Evolutionary conservation across 2,113 vertebrate genomes (phyloP).

Genomic region (Pampusana beccarii): DNA sequence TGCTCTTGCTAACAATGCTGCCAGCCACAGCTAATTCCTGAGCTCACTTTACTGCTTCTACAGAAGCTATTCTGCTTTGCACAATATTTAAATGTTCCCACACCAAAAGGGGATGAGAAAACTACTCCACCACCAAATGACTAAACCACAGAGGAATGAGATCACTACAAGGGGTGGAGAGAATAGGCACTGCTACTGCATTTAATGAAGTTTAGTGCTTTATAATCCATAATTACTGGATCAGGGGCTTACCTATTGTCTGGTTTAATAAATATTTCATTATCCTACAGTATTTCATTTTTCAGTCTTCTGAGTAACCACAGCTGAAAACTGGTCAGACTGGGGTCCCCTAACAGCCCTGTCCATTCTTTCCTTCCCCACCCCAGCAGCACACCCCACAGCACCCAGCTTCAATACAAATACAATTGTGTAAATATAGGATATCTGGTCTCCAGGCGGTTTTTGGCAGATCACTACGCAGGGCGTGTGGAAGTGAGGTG

Average conservation of each 20-base stretch:
- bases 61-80: not conserved
- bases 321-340: not conserved
- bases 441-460: not conserved
- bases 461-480: not conserved
- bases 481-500: not conserved
- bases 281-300: not conserved
- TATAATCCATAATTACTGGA: not conserved
- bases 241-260: not conserved
- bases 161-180: not conserved
- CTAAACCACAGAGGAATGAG: not conserved
- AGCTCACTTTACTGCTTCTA: not conserved
- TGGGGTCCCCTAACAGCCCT: not conserved
- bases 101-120: not conserved
- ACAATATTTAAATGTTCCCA: accelerated
- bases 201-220: not conserved
- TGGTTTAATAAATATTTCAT: not conserved
- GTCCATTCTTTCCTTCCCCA: too few species aligned
- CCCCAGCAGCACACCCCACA: not conserved
- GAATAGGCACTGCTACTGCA: not conserved
- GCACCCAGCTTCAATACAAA: not conserved
- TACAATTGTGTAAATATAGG: accelerated
- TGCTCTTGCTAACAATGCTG: not conserved
- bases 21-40: not conserved
- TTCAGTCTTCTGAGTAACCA: not conserved
- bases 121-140: not conserved